Conservation (phyloP, 2,888 invertebrate species). For the Gerris lacustris region DNA sequence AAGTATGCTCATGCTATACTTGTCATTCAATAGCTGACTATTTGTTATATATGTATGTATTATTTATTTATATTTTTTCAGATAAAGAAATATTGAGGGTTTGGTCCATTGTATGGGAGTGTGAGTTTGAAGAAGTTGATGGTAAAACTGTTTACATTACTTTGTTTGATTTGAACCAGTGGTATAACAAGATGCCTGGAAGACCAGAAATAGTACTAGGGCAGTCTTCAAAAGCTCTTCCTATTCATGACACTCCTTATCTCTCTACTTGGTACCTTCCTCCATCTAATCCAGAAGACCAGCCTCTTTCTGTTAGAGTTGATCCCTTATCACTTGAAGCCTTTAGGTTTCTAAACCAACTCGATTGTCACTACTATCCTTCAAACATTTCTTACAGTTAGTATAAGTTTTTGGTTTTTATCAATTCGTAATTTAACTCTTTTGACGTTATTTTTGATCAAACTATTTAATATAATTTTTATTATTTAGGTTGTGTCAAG, state of each 20-base stretch:
- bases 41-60: no score
- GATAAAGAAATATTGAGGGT: neutral
- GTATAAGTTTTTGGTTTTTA: neutral
- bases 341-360: neutral
- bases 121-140: neutral
- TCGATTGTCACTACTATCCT: neutral
- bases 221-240: neutral
- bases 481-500: neutral
- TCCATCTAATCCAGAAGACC: neutral
- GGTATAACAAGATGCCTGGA: slow-evolving; percentile 53
- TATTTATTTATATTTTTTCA: neutral
- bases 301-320: neutral
- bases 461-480: no score
- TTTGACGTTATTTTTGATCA: no score
- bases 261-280: neutral
- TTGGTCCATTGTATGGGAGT: slow-evolving; percentile 1
- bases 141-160: neutral
- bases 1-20: no score
- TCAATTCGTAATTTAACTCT: no score
- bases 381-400: neutral
- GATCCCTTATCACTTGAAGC: neutral
- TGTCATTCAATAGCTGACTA: no score
- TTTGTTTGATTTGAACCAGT: slow-evolving; percentile 85
- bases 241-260: slow-evolving; percentile 6
- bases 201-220: neutral